Base-by-base conservation (phyloP, 2,797 vertebrate species). In the Cossypha caffra region DNA sequence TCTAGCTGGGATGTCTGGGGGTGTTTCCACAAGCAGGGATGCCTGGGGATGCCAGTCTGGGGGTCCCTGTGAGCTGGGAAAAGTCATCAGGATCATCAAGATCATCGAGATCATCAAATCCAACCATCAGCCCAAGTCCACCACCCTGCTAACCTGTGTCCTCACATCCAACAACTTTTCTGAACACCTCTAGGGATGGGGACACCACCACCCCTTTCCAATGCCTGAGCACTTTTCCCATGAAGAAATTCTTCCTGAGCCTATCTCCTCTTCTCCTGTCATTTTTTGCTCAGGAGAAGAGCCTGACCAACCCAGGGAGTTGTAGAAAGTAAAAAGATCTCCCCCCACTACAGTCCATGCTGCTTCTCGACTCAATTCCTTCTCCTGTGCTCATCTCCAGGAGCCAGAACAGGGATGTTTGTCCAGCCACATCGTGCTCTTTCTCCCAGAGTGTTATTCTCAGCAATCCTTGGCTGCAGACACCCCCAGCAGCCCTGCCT, bases 401-500 rank as follows among this genome's bases (percentile, higher is more conserved):
- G 42, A 82, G 31, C 21, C 43, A 26, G 42, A 38, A 23, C 43
- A 5, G 26, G 20, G 71, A 33, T 48, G 16, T 2, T 62, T 4
- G 5, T 37, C 23, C 62, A 14, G 9, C 31, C 35, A 0, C 50
- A 43, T 38, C 37, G 55, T 5, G 5, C 1, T 14, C 21, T 24
- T 37, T 5, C 35, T 5, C 63, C 2, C 38, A 1, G 13, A 0
- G 4, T 9, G 7, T 13, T 35, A 2, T 28, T 14, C 37, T 26
- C 48, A 6, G 10, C 48, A 1, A 10, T 24, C 26, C 31, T 4
- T 0, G 9, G 4, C 17, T 6, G 1, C 10, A 3, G 69, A 0
- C 42, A 2, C 43, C 1, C 12, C 0, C 40, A 4, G 1, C 68
- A 0, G 5, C 7, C 17, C 15, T 1, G 17, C 15, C 0, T 16